Percentiles rank a stretch among this genome's conserved stretches.
Evolutionary conservation across 1,140 invertebrate genomes (phyloP).

Genomic region (Pseudomyrmex dendroicus): DNA sequence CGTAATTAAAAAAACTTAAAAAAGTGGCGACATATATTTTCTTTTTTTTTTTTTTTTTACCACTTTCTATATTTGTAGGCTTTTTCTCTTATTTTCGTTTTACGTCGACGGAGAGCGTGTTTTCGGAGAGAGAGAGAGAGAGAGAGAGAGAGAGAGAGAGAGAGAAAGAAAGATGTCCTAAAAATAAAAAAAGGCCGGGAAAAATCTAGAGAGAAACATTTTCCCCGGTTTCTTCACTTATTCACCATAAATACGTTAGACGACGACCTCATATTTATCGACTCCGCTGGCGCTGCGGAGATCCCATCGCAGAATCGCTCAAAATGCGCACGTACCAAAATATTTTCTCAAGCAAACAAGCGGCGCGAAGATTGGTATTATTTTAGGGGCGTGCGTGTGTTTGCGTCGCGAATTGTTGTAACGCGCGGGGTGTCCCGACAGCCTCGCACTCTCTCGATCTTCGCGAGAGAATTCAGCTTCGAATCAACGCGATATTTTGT

Average conservation of each 20-base stretch:
- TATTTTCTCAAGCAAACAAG: conserved; percentile 55
- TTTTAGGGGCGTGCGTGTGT: conserved; percentile 37
- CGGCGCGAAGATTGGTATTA: conserved; percentile 50
- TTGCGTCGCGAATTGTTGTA: conserved; percentile 13
- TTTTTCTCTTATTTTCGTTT: too few relatives aligned
- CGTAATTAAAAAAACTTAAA: too few relatives aligned
- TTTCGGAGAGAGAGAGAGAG: too few relatives aligned
- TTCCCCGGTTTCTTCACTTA: conserved; percentile 33
- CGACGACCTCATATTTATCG: conserved; percentile 36
- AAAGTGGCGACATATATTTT: too few relatives aligned
- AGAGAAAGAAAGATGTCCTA: conserved; percentile 4
- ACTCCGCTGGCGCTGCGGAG: conserved; percentile 5
- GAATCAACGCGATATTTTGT: background rate
- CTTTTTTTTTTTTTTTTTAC: too few relatives aligned
- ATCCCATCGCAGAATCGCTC: conserved; percentile 37
- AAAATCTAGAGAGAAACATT: conserved; percentile 4
- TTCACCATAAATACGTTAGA: conserved; percentile 57
- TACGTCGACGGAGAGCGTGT: too few relatives aligned
- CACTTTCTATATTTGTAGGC: too few relatives aligned
- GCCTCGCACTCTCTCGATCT: background rate
- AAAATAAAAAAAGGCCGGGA: conserved; percentile 30
- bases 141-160: background rate
- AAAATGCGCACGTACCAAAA: conserved; percentile 42
- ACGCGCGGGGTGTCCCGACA: background rate
- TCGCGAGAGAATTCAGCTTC: background rate